Conservation (phyloP, 1,140 invertebrate genomes). For the Delia radicum region DNA sequence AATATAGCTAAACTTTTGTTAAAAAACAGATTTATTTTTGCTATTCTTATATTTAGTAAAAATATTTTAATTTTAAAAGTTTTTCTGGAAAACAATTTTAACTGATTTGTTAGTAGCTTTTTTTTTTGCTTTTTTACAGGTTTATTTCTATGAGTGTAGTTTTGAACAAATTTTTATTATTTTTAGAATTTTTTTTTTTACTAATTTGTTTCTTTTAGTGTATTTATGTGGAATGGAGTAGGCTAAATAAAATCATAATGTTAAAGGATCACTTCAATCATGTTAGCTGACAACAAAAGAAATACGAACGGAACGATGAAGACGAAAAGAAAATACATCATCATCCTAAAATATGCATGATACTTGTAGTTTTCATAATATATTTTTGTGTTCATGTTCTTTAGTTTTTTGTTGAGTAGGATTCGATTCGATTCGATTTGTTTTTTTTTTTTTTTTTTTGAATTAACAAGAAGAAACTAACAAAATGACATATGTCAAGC, state of each 20-base stretch:
- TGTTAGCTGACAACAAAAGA: background rate
- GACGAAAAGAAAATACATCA: background rate
- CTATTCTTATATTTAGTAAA: too few species aligned
- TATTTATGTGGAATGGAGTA: background rate
- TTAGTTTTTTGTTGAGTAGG: background rate
- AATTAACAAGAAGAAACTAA: background rate
- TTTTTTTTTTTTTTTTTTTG: background rate
- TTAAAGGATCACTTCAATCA: constrained; percentile 4
- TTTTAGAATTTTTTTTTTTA: too few species aligned
- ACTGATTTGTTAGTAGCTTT: too few species aligned
- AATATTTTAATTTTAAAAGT: too few species aligned
- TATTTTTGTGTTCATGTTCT: background rate
- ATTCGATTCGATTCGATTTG: background rate
- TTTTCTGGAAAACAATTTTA: too few species aligned
- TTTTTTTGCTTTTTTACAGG: too few species aligned
- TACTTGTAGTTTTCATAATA: background rate
- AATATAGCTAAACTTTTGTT: too few species aligned
- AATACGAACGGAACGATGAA: background rate
- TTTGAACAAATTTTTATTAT: too few species aligned
- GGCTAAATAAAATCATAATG: background rate
- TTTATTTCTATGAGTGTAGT: background rate
- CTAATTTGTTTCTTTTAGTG: background rate
- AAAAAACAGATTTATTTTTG: too few species aligned
- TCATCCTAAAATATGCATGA: background rate
- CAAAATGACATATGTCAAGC: constrained; percentile 11